Conservation (phyloP, 2,113 vertebrate species). For the Brachypteracias leptosomus region DNA sequence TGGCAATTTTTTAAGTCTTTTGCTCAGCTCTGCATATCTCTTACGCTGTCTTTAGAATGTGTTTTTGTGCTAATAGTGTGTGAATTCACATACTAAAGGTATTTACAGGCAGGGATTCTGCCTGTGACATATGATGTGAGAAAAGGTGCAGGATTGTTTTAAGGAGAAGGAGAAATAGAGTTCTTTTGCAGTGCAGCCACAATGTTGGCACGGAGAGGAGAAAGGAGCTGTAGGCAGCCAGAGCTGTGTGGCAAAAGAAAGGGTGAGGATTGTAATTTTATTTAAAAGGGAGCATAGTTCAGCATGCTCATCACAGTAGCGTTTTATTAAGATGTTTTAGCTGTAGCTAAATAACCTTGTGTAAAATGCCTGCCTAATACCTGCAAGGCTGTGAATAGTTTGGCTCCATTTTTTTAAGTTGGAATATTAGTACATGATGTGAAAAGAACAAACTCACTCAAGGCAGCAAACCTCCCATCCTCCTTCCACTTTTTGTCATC, state of each 20-base stretch:
- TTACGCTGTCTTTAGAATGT: background rate
- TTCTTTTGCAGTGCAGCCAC: background rate
- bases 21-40: background rate
- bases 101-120: background rate
- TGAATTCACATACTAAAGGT: background rate
- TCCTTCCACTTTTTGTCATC: conserved; percentile 38
- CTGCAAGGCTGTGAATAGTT: background rate
- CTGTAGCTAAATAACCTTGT: background rate
- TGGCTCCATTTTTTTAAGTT: background rate
- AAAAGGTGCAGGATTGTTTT: background rate
- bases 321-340: conserved; percentile 18
- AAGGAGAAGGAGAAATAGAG: background rate
- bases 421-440: conserved; percentile 7
- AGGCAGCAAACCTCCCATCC: conserved; percentile 21
- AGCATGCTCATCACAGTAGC: background rate
- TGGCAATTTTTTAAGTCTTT: background rate
- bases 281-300: background rate
- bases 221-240: background rate
- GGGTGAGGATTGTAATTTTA: background rate
- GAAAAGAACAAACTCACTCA: conserved; percentile 61
- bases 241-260: conserved; percentile 5
- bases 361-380: background rate
- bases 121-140: background rate
- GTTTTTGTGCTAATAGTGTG: background rate
- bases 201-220: background rate